Conservation (phyloP, 2,888 invertebrate genomes). For the Drosophila kuntzei region DNA sequence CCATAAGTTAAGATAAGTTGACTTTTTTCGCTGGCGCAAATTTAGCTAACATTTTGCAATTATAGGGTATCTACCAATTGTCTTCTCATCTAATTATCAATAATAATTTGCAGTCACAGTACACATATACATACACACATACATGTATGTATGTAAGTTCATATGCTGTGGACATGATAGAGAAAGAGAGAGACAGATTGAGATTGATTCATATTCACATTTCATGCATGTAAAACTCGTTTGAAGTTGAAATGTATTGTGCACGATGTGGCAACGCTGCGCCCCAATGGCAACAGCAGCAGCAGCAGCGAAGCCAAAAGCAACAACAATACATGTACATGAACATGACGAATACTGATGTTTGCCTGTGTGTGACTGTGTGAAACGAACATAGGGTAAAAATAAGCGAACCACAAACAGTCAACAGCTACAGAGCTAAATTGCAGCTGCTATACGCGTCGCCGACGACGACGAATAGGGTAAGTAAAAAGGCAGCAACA, state of each 20-base stretch:
- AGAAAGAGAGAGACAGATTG: conserved; percentile 44
- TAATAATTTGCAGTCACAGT: conserved; percentile 38
- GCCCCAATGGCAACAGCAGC: conserved; percentile 25
- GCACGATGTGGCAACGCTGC: conserved; percentile 57
- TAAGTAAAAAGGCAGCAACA: conserved; percentile 48
- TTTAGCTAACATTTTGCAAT: conserved; percentile 32
- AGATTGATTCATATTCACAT: conserved; percentile 37
- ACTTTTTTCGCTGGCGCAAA: too few relatives aligned
- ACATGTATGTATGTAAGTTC: conserved; percentile 8
- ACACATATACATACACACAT: conserved; percentile 9
- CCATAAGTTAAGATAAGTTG: too few relatives aligned
- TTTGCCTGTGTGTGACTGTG: conserved; percentile 28
- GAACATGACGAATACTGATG: conserved; percentile 62
- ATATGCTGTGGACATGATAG: conserved; percentile 37
- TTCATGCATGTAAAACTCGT: conserved; percentile 60
- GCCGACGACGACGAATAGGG: conserved; percentile 64
- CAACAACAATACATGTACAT: too few relatives aligned
- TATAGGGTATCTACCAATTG: conserved; percentile 57
- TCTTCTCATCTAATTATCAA: conserved; percentile 53
- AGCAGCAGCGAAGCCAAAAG: conserved; percentile 12
- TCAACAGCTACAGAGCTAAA: conserved; percentile 67
- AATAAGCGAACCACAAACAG: conserved; percentile 73
- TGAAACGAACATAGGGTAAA: conserved; percentile 67
- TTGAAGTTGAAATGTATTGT: conserved; percentile 47
- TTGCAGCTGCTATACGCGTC: conserved; percentile 76